Percentiles rank a stretch among this genome's conserved stretches.
These are phyloP conservation scores for Hemicrepidius hirtus DNA, from an alignment of 2,888 invertebrate genomes.

Conservation along the genomic window DNA sequence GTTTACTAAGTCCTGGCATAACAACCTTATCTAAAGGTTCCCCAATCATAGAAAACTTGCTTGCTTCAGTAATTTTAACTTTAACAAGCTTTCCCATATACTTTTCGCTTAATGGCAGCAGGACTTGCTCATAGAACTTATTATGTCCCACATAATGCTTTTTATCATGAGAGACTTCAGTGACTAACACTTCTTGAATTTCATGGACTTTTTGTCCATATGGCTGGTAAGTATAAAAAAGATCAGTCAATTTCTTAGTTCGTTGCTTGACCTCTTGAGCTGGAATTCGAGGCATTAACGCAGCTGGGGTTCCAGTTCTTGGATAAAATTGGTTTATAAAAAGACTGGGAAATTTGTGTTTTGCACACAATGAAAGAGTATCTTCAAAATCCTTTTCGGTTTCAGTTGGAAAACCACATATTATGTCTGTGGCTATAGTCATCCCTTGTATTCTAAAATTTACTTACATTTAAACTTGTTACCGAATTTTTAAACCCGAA, in stretches of 20 bases:
- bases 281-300: conserved; percentile 89
- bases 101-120: conserved; percentile 85
- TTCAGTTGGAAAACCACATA: conserved; percentile 99
- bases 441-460: conserved; percentile 86
- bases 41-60: conserved; percentile 87
- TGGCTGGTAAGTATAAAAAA: conserved; percentile 93
- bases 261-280: conserved; percentile 91
- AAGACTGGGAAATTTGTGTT: conserved; percentile 93
- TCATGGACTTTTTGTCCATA: conserved; percentile 83
- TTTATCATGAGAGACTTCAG: conserved; percentile 94
- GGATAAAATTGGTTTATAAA: conserved; percentile 99
- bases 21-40: conserved; percentile 76
- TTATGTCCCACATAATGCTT: conserved; percentile 96
- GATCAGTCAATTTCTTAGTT: conserved; percentile 89
- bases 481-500: conserved; percentile 24
- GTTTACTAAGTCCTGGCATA: conserved; percentile 74
- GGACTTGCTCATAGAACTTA: conserved; percentile 94
- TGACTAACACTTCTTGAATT: conserved; percentile 87
- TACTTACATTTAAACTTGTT: background rate
- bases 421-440: conserved; percentile 98
- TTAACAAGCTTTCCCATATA: conserved; percentile 89
- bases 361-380: conserved; percentile 87
- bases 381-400: conserved; percentile 92
- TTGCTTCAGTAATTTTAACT: conserved; percentile 81
- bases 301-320: conserved; percentile 96